Evolutionary conservation across 2,888 invertebrate species (phyloP), one percentile per base, ranked within the genome.

Genomic region (Acanthosepion esculentum): DNA sequence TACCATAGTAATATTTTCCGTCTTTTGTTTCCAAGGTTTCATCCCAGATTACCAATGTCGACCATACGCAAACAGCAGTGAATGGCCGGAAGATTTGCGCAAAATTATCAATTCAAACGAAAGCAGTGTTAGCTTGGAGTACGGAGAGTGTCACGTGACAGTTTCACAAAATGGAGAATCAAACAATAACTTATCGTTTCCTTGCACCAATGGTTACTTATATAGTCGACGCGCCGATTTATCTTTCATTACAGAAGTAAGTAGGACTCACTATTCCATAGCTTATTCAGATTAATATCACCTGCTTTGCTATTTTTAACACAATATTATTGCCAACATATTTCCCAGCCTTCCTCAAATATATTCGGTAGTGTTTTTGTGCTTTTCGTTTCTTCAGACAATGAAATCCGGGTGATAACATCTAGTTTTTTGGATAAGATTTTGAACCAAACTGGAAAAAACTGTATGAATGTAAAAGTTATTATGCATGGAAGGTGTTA

Each of bases 71-170:
- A 78, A 78, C 78, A 78, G n/a, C n/a, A 78, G 78, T 15, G 78
- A 78, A 78, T 78, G 78, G 78, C 78, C 78, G n/a, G 15, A 78
- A 33, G 78, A 78, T n/a, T 15, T 78, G 33, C 78, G 33, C 15
- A n/a, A 78, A 8, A 78, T 78, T 12, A 78, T 78, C 1, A 12
- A n/a, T 6, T 78, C 78, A n/a, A 33, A 78, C 15, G n/a, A 33
- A 78, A 78, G n/a, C n/a, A 78, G 33, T n/a, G 78, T 78, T n/a
- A 78, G n/a, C n/a, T 78, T 78, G 78, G n/a, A 78, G 78, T 78
- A 78, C n/a, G 78, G n/a, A 10, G n/a, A 78, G 33, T 78, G 78
- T n/a, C 78, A 78, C 78, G 78, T 78, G n/a, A n/a, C n/a, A n/a
- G 78, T 78, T 15, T 15, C 33, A 33, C n/a, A n/a, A 33, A 18